phyloP scores from a whole-genome alignment of 2,797 vertebrate species.

The Sibirionetta formosa region DNA sequence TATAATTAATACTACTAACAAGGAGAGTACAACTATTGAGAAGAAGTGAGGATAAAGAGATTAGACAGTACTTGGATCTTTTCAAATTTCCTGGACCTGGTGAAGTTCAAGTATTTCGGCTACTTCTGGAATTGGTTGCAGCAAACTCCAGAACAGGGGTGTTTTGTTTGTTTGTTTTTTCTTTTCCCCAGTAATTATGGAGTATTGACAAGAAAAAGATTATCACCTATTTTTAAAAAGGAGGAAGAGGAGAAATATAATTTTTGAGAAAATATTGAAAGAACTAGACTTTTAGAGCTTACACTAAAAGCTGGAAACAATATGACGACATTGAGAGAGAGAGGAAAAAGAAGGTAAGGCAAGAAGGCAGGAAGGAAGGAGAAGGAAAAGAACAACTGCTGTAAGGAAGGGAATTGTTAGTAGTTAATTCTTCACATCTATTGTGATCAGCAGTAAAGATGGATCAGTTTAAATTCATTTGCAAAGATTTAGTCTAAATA shows the following conservation, averaged over 20 bases:
- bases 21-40: not conserved
- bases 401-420: accelerated
- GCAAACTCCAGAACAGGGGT: not conserved
- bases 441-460: not conserved
- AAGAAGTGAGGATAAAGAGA: not conserved
- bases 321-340: no score
- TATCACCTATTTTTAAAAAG: not conserved
- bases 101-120: not conserved
- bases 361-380: no score
- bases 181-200: no score
- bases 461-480: not conserved
- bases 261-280: not conserved
- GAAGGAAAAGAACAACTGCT: not conserved
- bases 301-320: not conserved
- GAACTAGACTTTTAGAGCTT: not conserved
- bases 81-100: not conserved
- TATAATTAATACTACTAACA: not conserved
- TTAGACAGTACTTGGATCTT: not conserved
- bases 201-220: not conserved
- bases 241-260: not conserved
- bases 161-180: not conserved
- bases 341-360: no score
- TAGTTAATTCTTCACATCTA: not conserved
- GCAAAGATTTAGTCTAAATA: not conserved
- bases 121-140: not conserved